Base-by-base conservation (phyloP, 2,113 vertebrate species). In the Serilophus lunatus region DNA sequence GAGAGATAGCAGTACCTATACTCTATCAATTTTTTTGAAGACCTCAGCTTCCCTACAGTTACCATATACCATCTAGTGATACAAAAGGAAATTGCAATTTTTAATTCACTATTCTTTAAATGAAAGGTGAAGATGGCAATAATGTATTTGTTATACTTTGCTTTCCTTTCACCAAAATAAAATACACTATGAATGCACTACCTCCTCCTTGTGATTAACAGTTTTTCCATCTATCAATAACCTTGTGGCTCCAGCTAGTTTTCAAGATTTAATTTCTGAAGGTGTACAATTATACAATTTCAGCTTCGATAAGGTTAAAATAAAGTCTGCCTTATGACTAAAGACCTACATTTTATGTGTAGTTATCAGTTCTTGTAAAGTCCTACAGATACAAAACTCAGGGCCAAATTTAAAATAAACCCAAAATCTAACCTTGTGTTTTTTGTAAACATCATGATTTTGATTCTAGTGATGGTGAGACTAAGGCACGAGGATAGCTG, bases 51-150 rank as follows among this genome's bases (percentile, higher is more conserved):
- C 90, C 56, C n/a, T 40, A 59, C 75, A 95, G 94, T 82, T 90
- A 77, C 71, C 79, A 81, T 40, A 91, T 86, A 95, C 94, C 95
- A 96, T 68, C 90, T 95, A 96, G 94, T 86, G 94, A 94, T 81
- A 74, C 38, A 80, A 91, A 76, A 74, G 47, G 85, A 95, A 93
- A 96, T 35, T 96, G 92, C 95, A 96, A n/a, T 80, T 77, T 35
- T 50, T 63, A 51, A 28, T 40, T 87, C 44, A n/a, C 45, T 61
- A 24, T 24, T 74, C 50, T 70, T 82, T 44, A 35, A 61, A 72
- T 35, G 44, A 66, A 82, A 88, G 29, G 51, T 1, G 6, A 74
- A 49, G 42, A 35, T 10, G 31, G 53, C 38, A 81, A 38, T 9
- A 38, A 22, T 2, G 1, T 22, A 3, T n/a, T 83, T 60, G 49